Base-by-base conservation (phyloP, 2,888 invertebrate genomes). In the Notocelia uddmanniana region DNA sequence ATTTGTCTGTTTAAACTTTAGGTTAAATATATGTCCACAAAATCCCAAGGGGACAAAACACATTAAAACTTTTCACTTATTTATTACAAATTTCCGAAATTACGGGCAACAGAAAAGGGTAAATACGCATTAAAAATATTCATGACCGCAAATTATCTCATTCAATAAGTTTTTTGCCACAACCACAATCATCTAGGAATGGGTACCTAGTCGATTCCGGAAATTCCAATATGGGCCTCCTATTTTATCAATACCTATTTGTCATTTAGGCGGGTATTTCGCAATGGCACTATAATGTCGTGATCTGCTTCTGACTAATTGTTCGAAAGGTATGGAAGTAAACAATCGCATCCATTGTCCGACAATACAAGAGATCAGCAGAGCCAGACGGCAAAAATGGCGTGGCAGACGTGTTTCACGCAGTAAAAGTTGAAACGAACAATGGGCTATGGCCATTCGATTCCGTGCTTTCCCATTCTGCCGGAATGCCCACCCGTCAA, bases 321-420 rank as follows among this genome's bases (percentile, higher is more conserved):
- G 86, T 87, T 75, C 76, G 76, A 79, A 76, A 78, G 77, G 78
- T 77, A 74, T 75, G 75, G 78, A 76, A 72, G 68, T 83, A 81
- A 86, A 91, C 89, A 91, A 91, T 88, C 80, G 82, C 73, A 75
- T 75, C 80, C 80, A 90, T 92, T 92, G 90, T 92, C 83, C 82
- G 76, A 76, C 77, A 79, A 76, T 78, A 82, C 81, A 82, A 83
- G 82, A 82, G 75, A 69, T 62, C 55, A 74, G 78, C 81, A 81
- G 80, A 80, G 74, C 67, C 69, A 73, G 73, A 73, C 75, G 76
- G 76, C 81, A 81, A 81, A 81, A 84, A 88, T 84, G 87, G 88
- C 87, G 85, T 83, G 75, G 80, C 81, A 79, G 83, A 83, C 87
- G 86, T 87, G 87, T 83, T 85, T 84, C 82, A 81, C 85, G 83